A percentile compares a stretch with the other conserved stretches of the same genome.
Evolutionary conservation across 2,113 vertebrate species (phyloP).

Genomic region (Donacobius atricapilla): DNA sequence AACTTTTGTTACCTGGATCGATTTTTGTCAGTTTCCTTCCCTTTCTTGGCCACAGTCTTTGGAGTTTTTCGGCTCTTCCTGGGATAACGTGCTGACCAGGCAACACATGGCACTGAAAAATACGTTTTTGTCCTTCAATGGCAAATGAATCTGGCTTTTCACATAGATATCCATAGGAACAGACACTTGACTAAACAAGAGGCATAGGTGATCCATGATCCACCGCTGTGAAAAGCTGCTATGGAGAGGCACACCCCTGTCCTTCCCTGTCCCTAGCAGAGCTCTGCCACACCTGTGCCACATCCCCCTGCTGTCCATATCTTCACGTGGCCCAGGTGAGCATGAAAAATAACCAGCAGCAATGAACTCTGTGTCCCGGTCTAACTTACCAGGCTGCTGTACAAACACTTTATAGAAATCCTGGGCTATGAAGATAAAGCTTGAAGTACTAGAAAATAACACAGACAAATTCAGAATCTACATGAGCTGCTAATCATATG

Average conservation of each 20-base stretch:
- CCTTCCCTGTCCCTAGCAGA: not conserved
- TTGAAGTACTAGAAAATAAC: not conserved
- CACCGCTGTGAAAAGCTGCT: not conserved
- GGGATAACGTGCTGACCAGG: not conserved
- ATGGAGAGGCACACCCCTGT: not conserved
- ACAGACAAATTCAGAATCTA: not conserved
- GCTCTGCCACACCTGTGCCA: not conserved
- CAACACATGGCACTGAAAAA: not conserved
- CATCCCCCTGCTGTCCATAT: not conserved
- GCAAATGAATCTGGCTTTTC: not conserved
- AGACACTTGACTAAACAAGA: not conserved
- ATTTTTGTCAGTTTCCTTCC: not conserved
- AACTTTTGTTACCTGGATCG: accelerated
- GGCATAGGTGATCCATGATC: not conserved
- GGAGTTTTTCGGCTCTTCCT: not conserved
- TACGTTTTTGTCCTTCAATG: accelerated
- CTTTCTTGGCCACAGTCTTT: not conserved
- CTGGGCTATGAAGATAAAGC: not conserved
- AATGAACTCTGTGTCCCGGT: not conserved
- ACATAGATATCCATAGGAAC: not conserved
- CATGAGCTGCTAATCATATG: not conserved
- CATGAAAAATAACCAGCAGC: not conserved
- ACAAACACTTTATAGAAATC: not conserved
- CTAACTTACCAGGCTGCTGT: not conserved
- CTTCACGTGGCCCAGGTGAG: not conserved